Evolutionary conservation across 2,113 vertebrate species (phyloP).

Genomic region (Tautogolabrus adspersus): DNA sequence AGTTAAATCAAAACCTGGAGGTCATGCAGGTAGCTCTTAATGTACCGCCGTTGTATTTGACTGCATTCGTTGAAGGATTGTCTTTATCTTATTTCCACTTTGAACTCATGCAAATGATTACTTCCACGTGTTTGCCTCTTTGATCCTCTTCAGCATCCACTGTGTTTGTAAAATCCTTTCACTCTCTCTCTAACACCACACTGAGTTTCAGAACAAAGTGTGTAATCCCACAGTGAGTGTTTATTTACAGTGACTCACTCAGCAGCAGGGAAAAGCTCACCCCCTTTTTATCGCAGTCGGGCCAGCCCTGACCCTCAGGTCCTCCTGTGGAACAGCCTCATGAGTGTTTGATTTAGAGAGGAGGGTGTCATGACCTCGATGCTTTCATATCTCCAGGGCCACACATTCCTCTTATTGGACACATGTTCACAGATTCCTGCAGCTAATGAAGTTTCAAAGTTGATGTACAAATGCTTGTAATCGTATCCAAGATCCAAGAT

Average conservation of each 20-base stretch:
- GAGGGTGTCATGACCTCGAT: slow-evolving; percentile 25
- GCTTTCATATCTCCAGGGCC: slow-evolving; percentile 61
- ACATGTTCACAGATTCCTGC: neutral
- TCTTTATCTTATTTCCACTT: neutral
- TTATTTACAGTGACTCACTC: slow-evolving; percentile 44
- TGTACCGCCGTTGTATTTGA: too few species aligned
- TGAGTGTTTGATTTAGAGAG: slow-evolving; percentile 49
- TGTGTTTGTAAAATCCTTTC: slow-evolving; percentile 11
- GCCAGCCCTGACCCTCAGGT: slow-evolving; percentile 35
- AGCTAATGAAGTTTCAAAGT: neutral
- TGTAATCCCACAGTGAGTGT: slow-evolving; percentile 39
- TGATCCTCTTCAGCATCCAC: slow-evolving; percentile 13
- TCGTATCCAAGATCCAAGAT: neutral
- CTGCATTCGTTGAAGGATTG: neutral
- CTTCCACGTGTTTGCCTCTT: slow-evolving; percentile 13
- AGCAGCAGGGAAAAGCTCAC: slow-evolving; percentile 62
- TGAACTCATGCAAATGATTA: neutral
- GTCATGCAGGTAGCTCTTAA: neutral
- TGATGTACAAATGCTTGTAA: neutral
- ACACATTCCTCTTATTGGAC: slow-evolving; percentile 36
- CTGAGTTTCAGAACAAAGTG: slow-evolving; percentile 41
- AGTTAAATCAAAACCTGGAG: neutral
- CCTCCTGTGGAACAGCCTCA: slow-evolving; percentile 30
- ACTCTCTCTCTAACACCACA: slow-evolving; percentile 1
- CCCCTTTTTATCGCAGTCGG: slow-evolving; percentile 37